Evolutionary conservation across 2,888 invertebrate genomes (phyloP).

Genomic region (Heterodera filipjevi): DNA sequence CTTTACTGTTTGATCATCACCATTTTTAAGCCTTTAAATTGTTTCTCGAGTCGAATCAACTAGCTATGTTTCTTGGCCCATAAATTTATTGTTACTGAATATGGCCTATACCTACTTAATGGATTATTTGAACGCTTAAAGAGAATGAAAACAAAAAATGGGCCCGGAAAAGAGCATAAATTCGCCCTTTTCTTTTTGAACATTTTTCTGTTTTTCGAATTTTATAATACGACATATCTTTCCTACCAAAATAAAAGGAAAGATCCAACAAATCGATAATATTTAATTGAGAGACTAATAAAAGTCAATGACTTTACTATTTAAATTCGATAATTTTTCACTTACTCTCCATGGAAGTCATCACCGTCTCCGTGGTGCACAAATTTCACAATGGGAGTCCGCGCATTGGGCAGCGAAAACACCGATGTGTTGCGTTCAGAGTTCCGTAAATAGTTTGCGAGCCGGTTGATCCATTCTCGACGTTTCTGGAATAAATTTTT

Average conservation of each 20-base stretch:
- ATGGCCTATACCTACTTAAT: no score
- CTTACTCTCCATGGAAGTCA: constrained; percentile 35
- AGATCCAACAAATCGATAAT: no score
- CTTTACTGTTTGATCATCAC: no score
- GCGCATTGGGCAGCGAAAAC: constrained; percentile 64
- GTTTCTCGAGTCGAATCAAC: neutral
- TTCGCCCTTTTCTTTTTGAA: no score
- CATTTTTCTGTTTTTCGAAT: neutral
- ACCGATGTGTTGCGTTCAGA: neutral
- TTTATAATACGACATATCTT: no score
- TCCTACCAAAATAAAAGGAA: neutral
- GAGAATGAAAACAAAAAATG: no score
- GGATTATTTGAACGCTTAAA: no score
- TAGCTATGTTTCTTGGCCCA: neutral
- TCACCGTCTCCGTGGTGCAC: constrained; percentile 63
- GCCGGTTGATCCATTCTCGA: neutral
- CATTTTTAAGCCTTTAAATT: neutral
- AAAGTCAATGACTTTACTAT: no score
- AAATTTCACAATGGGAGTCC: constrained; percentile 73
- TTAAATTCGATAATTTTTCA: no score
- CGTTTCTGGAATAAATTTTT: neutral
- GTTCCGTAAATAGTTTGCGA: neutral
- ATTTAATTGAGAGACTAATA: no score
- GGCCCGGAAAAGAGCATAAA: no score
- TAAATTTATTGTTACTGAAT: no score